Base-by-base conservation (phyloP, 2,113 vertebrate genomes). In the Lagopus leucura region DNA sequence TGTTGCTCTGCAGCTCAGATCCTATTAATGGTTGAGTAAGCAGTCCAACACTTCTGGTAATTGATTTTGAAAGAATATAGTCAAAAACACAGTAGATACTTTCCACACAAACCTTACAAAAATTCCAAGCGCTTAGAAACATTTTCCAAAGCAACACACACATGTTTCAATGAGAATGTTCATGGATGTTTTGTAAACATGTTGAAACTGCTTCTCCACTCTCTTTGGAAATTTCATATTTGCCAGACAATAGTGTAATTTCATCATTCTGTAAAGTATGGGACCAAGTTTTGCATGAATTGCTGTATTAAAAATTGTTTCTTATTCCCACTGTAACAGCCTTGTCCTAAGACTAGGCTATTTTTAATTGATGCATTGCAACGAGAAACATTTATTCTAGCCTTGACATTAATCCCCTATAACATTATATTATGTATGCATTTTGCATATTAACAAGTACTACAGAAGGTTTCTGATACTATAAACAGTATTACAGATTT, bases 391-490 rank as follows among this genome's bases (percentile, higher is more conserved):
- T 16, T 55, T 58, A 66, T 92, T 92, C 79, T 78, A 89, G 36
- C 34, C 50, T 45, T 91, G 67, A 95, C 63, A 84, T 81, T 91
- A 92, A 74, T 57, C 18, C 18, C 22, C 58, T 4, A 67, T 47
- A 96, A 78, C 57, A 96, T 96, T 94, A 94, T 94, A 97, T 89
- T 78, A 79, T 76, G 96, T 30, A 90, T 96, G 66, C 75, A 66
- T 92, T 96, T 98, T 94, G 91, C 91, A 84, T 94, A 94, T 97
- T 82, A 90, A 45, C 91, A 95, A 89, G 74, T 66, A 94, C 83
- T 42, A 55, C 97, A 97, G 97, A 97, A 97, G 97, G 8, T 47
- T 80, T 73, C 93, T 93, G 93, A 87, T 93, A 67, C 87, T 91
- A 82, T 54, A 90, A 95, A 93, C 67, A 81, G 92, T 48, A 67